Percentiles rank a stretch among this genome's conserved stretches.
Conservation (phyloP, 2,888 invertebrate genomes). For the Lepeophtheirus nordmannii region DNA sequence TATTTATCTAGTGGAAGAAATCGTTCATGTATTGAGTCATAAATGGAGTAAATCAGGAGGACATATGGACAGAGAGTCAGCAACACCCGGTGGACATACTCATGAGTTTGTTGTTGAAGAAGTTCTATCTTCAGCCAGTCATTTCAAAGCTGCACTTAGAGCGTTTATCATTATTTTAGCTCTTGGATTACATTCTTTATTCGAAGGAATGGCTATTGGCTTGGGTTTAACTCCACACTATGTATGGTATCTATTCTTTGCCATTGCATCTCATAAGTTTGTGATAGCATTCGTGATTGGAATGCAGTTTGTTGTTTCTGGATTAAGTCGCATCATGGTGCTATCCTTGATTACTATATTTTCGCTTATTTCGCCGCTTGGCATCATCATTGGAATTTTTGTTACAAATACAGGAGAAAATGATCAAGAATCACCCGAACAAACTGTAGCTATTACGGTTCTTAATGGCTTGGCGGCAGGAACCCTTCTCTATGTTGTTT, state of each 20-base stretch:
- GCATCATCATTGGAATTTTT: slow-evolving; percentile 47
- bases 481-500: slow-evolving; percentile 85
- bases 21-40: slow-evolving; percentile 51
- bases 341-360: slow-evolving; percentile 46
- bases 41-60: slow-evolving; percentile 37
- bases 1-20: slow-evolving; percentile 63
- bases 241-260: slow-evolving; percentile 63
- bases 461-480: slow-evolving; percentile 75
- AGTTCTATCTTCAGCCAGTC: slow-evolving; percentile 42
- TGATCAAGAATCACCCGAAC: slow-evolving; percentile 21
- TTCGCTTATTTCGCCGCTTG: slow-evolving; percentile 51
- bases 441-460: slow-evolving; percentile 27
- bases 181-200: slow-evolving; percentile 66
- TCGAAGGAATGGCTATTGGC: slow-evolving; percentile 69
- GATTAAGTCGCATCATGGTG: slow-evolving; percentile 34
- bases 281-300: slow-evolving; percentile 78
- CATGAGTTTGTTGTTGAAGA: slow-evolving; percentile 32
- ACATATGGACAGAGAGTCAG: slow-evolving; percentile 31
- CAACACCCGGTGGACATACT: slow-evolving; percentile 21
- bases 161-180: slow-evolving; percentile 58
- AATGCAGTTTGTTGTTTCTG: slow-evolving; percentile 57
- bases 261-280: slow-evolving; percentile 66
- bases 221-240: slow-evolving; percentile 53
- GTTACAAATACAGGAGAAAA: slow-evolving; percentile 33
- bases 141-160: slow-evolving; percentile 42